phyloP scores from a whole-genome alignment of 2,888 invertebrate species.

The Volucella zonaria region DNA sequence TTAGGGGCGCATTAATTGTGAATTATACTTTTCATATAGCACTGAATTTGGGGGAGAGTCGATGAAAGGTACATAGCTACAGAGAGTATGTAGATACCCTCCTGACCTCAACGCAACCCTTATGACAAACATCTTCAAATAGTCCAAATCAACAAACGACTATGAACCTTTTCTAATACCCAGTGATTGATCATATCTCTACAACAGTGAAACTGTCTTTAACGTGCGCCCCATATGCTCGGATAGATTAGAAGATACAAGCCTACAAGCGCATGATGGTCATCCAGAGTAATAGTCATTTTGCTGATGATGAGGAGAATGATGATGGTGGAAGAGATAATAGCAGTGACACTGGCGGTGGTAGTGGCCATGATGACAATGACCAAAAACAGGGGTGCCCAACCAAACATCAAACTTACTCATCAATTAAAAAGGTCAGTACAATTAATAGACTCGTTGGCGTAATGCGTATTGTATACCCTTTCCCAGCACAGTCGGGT shows the following conservation, averaged over 20 bases:
- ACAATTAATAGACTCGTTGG: slow-evolving; percentile 48
- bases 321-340: slow-evolving; percentile 10
- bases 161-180: slow-evolving; percentile 46
- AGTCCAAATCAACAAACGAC: not conserved
- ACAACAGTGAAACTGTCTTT: slow-evolving; percentile 33
- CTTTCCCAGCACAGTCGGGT: slow-evolving; percentile 7
- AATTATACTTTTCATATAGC: slow-evolving; percentile 53
- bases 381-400: slow-evolving; percentile 46
- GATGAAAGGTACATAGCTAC: too few relatives aligned
- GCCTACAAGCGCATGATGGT: not conserved
- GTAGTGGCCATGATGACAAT: slow-evolving; percentile 35
- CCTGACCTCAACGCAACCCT: slow-evolving; percentile 62
- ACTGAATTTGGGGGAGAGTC: not conserved
- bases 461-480: not conserved
- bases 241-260: slow-evolving; percentile 61
- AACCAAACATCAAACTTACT: not conserved
- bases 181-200: slow-evolving; percentile 71
- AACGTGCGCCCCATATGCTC: slow-evolving; percentile 10
- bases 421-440: slow-evolving; percentile 67
- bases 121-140: slow-evolving; percentile 33
- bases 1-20: slow-evolving; percentile 68
- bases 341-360: slow-evolving; percentile 14
- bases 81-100: too few relatives aligned
- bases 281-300: slow-evolving; percentile 8
- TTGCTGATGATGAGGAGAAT: slow-evolving; percentile 12